Percentiles rank a stretch among this genome's conserved stretches.
phyloP scores from a whole-genome alignment of 2,113 vertebrate genomes.

The Heterocephalus glaber region DNA sequence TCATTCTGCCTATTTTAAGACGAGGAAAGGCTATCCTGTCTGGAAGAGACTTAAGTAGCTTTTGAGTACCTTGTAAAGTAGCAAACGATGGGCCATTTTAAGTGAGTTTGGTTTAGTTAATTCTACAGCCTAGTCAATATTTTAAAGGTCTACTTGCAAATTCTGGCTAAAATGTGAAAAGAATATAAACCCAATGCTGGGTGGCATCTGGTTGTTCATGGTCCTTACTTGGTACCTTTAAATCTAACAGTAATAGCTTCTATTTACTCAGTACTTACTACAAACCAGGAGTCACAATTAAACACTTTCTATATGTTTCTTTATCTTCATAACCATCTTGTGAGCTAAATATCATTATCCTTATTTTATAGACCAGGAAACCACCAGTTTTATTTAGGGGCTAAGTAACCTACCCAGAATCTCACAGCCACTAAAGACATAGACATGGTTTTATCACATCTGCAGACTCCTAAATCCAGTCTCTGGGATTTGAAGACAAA shows the following conservation, averaged over 20 bases:
- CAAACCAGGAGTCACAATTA: conserved; percentile 24
- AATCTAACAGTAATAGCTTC: conserved; percentile 40
- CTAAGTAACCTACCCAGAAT: not conserved
- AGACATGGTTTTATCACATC: not conserved
- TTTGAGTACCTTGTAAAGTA: conserved; percentile 43
- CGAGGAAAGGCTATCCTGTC: conserved; percentile 41
- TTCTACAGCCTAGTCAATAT: conserved; percentile 13
- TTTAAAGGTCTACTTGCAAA: conserved; percentile 47
- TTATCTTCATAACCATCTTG: conserved; percentile 21
- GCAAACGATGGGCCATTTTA: conserved; percentile 24
- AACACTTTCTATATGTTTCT: not conserved
- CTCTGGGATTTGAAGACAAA: conserved; percentile 35
- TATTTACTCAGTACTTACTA: not conserved
- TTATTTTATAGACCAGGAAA: conserved; percentile 21
- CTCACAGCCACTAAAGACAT: not conserved
- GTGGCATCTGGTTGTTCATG: not conserved
- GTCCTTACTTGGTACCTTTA: not conserved
- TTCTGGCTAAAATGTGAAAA: not conserved
- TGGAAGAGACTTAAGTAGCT: conserved; percentile 33
- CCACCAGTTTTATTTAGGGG: not conserved
- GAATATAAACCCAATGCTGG: not conserved
- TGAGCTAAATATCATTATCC: conserved; percentile 21
- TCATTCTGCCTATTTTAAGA: conserved; percentile 55
- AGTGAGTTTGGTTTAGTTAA: conserved; percentile 62
- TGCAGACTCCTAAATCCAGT: conserved; percentile 15